A percentile compares a stretch with the other conserved stretches of the same genome.
Conservation (phyloP, 2,113 vertebrate species). For the Pleuronectes platessa region DNA sequence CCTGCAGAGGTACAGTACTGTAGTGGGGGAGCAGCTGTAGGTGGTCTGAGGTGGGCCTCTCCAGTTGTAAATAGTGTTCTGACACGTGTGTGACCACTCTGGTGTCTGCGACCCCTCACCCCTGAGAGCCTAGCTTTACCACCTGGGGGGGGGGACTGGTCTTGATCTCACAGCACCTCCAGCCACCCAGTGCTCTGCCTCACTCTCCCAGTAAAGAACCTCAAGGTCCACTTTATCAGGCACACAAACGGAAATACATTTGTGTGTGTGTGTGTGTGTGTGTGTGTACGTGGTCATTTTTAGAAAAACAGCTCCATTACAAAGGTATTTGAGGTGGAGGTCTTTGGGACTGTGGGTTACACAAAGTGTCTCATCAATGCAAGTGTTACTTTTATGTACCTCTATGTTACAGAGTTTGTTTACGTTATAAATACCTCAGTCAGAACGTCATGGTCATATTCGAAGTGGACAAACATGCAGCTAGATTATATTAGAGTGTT, state of each 20-base stretch:
- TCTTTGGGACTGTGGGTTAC: constrained; percentile 27
- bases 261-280: constrained; percentile 7
- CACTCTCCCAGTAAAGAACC: constrained; percentile 50
- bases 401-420: constrained; percentile 48
- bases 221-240: constrained; percentile 39
- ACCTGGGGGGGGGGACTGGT: constrained; percentile 70
- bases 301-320: constrained; percentile 52
- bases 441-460: constrained; percentile 8
- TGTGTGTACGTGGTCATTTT: constrained; percentile 7
- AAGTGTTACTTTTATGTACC: constrained; percentile 44
- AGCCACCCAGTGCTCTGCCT: constrained; percentile 37
- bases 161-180: constrained; percentile 72
- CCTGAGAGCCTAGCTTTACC: constrained; percentile 69
- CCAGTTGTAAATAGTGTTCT: constrained; percentile 77
- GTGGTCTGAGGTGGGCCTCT: constrained; percentile 75
- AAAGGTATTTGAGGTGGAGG: constrained; percentile 50
- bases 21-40: constrained; percentile 45
- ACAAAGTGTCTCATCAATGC: constrained; percentile 12
- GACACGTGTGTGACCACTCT: constrained; percentile 74
- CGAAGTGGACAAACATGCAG: not conserved
- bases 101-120: constrained; percentile 66
- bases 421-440: constrained; percentile 45
- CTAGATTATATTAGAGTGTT: not conserved
- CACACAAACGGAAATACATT: constrained; percentile 16
- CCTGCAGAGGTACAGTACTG: constrained; percentile 10